Evolutionary conservation across 2,113 vertebrate genomes (phyloP), one percentile per base, ranked within the genome.

Genomic region (Stercorarius parasiticus): DNA sequence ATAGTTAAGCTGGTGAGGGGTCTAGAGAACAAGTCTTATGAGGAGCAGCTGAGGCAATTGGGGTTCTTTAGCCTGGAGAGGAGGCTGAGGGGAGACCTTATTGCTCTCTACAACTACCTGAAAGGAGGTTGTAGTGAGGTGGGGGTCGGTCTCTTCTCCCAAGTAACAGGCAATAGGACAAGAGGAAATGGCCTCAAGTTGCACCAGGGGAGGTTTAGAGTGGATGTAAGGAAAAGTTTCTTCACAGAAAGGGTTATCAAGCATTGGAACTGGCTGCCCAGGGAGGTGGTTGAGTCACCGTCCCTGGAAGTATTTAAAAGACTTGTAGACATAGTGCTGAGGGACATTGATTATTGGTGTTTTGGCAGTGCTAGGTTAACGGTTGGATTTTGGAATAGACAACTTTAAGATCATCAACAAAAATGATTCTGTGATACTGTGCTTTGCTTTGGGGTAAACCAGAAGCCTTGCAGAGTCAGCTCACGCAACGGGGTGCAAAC

Each of bases 401-500:
- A 45, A 45, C 18, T 45, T 45, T 19, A 45, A 45, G 45, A 19
- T 45, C 45, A 45, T 45, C 45, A 45, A 45, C 18, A 45, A 18
- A 45, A 45, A 45, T 18, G 14, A 21, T n/a, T 40, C 6, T 42
- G 15, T 30, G 62, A 65, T 65, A 30, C 13, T 10, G 13, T 65
- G 38, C 21, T 77, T 86, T 45, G 13, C 22, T 67, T 36, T 5
- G 14, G 13, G 13, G 25, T 30, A 73, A 87, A 40, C 21, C 73
- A 87, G 43, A 40, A 55, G 6, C 58, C 58, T 43, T 70, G 47
- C 14, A 23, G 22, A 71, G 9, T 53, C 18, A 38, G 47, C 34
- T 73, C 11, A 14, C 0, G 0, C 13, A 12, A 20, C 15, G 12
- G 53, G 38, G 21, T 8, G 1, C 47, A 49, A 73, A 30, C 3